Evolutionary conservation across 2,113 vertebrate species (phyloP).

Genomic region (Neofelis nebulosa): DNA sequence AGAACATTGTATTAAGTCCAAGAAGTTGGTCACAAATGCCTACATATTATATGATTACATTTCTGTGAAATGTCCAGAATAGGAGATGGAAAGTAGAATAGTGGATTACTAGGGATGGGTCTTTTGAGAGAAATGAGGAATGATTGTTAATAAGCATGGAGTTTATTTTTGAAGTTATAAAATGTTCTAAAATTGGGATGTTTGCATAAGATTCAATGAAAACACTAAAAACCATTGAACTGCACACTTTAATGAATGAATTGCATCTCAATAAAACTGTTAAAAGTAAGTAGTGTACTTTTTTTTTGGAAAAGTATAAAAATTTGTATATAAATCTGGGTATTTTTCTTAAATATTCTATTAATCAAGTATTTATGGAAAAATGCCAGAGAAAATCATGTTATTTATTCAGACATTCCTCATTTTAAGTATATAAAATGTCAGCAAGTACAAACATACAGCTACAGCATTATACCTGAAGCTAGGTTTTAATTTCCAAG

Average conservation of each 20-base stretch:
- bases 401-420: background rate
- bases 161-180: background rate
- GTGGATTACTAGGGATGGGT: background rate
- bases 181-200: background rate
- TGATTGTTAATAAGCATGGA: background rate
- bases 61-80: background rate
- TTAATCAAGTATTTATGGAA: background rate
- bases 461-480: background rate
- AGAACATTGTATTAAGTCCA: background rate
- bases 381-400: background rate
- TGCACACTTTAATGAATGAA: background rate
- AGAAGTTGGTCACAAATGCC: background rate
- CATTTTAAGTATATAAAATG: background rate
- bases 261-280: background rate
- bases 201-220: background rate
- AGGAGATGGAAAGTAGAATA: background rate
- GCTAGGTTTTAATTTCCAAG: background rate
- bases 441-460: background rate
- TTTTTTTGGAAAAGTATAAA: background rate
- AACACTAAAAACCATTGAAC: background rate
- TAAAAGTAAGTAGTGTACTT: background rate
- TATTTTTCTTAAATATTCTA: background rate
- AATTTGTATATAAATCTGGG: background rate
- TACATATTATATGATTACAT: background rate
- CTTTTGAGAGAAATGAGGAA: background rate